phyloP scores from a whole-genome alignment of 2,113 vertebrate species.

The Hipposideros armiger region DNA sequence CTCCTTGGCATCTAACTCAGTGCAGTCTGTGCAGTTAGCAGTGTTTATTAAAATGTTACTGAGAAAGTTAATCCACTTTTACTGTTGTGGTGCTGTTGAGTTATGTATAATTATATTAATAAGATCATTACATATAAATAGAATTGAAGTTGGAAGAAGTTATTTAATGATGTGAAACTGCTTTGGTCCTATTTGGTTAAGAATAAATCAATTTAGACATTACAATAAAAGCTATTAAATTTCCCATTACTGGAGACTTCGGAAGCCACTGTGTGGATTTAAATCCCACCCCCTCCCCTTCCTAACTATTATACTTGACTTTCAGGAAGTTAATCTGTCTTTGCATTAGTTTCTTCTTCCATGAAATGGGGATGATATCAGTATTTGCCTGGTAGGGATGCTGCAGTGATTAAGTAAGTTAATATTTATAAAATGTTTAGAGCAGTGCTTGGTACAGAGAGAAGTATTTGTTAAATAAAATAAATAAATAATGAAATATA shows the following conservation, averaged over 20 bases:
- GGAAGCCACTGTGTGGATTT: not conserved
- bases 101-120: not conserved
- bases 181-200: conserved; percentile 3
- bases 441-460: not conserved
- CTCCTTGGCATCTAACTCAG: not conserved
- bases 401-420: not conserved
- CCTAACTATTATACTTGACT: not conserved
- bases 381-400: not conserved
- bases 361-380: conserved; percentile 16
- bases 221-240: not conserved
- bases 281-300: not conserved
- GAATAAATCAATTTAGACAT: not conserved
- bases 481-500: not conserved
- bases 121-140: not conserved
- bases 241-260: not conserved
- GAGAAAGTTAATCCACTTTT: not conserved
- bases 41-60: not conserved
- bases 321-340: not conserved
- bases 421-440: conserved; percentile 57
- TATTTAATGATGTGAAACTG: conserved; percentile 37
- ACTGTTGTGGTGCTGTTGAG: not conserved
- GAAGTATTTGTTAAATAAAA: conserved; percentile 46
- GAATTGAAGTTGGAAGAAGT: not conserved
- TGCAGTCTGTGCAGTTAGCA: not conserved
- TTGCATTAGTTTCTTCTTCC: not conserved